Base-by-base conservation (phyloP, 2,113 vertebrate genomes). In the Caracal caracal region DNA sequence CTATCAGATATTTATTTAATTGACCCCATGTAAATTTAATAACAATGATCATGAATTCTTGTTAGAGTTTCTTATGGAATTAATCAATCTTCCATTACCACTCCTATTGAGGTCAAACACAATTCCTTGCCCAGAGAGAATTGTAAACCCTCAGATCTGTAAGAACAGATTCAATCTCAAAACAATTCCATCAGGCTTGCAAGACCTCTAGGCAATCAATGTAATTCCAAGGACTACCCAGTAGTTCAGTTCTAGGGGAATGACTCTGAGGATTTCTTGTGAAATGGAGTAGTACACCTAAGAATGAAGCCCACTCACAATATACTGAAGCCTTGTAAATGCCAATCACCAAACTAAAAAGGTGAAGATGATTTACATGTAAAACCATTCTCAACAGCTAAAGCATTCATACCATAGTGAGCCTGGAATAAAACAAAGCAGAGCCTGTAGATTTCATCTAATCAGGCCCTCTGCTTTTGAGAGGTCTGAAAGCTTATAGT, bases 71-170 rank as follows among this genome's bases (percentile, higher is more conserved):
- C 71, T 83, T 47, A 86, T 15, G n/a, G 49, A 90, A 68, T 66
- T 79, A 88, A 76, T 89, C 78, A 93, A 61, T 37, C 81, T 33
- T 95, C 75, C 30, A 37, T 96, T 81, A 81, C 40, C 28, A 51
- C 22, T 30, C 30, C 12, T n/a, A 26, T 9, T 83, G 47, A 63
- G 26, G 66, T 93, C 8, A 83, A 87, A 75, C 90, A 66, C 13
- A 90, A 82, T 78, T 93, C 9, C 12, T 71, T 63, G 49, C 63
- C 30, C 5, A 76, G 24, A 89, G 43, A 49, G 13, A 83, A 65
- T 61, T 87, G 51, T 43, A 59, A 87, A 61, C 30, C 37, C 15
- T 90, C 2, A 20, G 53, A 51, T 71, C 47, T 81, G 0, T 56
- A 88, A 81, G n/a, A 93, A 56, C 6, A 47, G 28, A 81, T 90